A percentile compares a stretch with the other conserved stretches of the same genome.
phyloP scores from a whole-genome alignment of 2,797 vertebrate genomes.

The Setipinna tenuifilis region DNA sequence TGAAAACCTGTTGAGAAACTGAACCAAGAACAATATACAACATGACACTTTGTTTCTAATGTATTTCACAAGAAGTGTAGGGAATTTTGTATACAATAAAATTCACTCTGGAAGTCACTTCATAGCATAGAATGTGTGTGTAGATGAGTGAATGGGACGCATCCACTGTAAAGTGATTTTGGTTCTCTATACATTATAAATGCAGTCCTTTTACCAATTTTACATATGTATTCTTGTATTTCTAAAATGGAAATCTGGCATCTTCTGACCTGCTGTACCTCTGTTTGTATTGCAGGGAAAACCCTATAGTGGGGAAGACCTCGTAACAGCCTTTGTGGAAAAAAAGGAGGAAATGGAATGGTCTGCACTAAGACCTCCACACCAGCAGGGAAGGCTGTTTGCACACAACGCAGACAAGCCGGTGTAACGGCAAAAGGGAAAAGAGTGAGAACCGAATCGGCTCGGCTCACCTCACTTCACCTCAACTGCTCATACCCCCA shows the following conservation, averaged over 20 bases:
- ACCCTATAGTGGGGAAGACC: slow-evolving; percentile 92
- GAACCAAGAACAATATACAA: background rate
- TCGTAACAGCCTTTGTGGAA: slow-evolving; percentile 69
- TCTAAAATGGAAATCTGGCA: background rate
- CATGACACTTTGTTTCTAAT: background rate
- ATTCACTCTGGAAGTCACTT: too few relatives aligned
- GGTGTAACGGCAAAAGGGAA: background rate
- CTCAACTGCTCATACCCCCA: background rate
- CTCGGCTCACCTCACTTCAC: background rate
- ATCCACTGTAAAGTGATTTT: too few relatives aligned
- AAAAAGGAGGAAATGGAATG: slow-evolving; percentile 23
- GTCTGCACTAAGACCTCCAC: slow-evolving; percentile 53
- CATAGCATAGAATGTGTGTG: too few relatives aligned
- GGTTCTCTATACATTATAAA: too few relatives aligned
- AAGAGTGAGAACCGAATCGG: background rate
- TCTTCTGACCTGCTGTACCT: background rate
- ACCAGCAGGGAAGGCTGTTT: slow-evolving; percentile 50
- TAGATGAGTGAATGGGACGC: too few relatives aligned
- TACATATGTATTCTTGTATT: too few relatives aligned
- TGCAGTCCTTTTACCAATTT: too few relatives aligned
- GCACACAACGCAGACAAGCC: slow-evolving; percentile 29
- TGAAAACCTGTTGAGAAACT: too few relatives aligned
- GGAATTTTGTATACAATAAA: too few relatives aligned
- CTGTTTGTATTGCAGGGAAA: slow-evolving; percentile 79
- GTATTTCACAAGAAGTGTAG: background rate